phyloP scores from a whole-genome alignment of 2,113 vertebrate genomes.

The Trichechus manatus region DNA sequence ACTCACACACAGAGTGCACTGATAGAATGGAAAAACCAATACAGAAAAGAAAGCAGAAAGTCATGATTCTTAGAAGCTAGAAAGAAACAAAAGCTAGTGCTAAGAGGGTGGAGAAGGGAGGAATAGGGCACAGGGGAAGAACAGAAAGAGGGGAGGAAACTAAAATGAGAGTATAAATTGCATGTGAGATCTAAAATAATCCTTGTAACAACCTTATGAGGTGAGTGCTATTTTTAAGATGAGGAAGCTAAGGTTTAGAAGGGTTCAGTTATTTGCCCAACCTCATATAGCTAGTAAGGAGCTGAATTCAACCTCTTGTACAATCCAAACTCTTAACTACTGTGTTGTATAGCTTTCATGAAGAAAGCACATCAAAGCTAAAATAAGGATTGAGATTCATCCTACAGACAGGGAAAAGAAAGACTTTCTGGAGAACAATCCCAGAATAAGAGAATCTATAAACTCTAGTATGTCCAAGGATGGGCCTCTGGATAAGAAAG shows the following conservation, averaged over 20 bases:
- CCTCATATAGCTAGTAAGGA: neutral
- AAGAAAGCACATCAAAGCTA: neutral
- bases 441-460: neutral
- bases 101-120: neutral
- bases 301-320: neutral
- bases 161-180: conserved; percentile 21
- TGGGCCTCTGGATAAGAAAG: neutral
- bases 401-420: neutral
- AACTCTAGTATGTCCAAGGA: neutral
- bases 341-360: neutral
- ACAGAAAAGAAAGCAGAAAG: neutral
- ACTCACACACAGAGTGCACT: neutral
- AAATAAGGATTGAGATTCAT: neutral
- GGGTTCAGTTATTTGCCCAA: neutral
- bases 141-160: neutral
- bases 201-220: neutral
- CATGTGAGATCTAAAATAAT: neutral
- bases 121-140: neutral
- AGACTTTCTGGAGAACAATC: neutral
- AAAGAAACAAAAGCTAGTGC: neutral
- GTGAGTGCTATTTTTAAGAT: neutral
- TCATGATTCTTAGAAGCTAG: neutral
- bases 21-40: neutral
- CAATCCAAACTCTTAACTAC: neutral
- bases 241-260: neutral